A percentile compares a stretch with the other conserved stretches of the same genome.
Conservation (phyloP, 2,888 invertebrate genomes). For the Girardia tigrina region DNA sequence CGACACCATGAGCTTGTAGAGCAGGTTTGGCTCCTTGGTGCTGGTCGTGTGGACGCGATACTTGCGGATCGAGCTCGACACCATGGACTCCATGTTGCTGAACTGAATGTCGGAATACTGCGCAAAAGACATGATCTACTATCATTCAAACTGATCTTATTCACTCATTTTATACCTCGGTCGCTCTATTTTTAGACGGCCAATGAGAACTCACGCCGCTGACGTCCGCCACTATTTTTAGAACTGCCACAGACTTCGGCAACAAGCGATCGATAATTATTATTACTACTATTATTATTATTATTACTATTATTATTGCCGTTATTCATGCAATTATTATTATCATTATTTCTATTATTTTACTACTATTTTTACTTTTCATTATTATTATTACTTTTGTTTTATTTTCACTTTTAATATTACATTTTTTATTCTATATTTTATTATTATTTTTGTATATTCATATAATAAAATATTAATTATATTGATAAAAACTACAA, state of each 20-base stretch:
- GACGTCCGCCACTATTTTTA: neutral
- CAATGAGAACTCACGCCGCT: neutral
- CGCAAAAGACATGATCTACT: neutral
- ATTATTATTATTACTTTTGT: too few species aligned
- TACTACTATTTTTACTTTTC: too few species aligned
- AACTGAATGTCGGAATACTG: constrained; percentile 3
- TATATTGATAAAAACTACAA: too few species aligned
- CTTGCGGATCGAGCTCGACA: constrained; percentile 9
- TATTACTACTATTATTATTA: constrained; percentile 10
- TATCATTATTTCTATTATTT: too few species aligned
- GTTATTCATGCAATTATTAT: too few species aligned
- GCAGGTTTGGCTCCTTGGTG: constrained; percentile 3
- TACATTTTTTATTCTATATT: too few species aligned
- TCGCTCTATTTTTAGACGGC: neutral
- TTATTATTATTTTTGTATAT: too few species aligned
- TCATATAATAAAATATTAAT: too few species aligned
- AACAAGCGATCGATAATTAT: neutral
- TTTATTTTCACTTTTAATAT: too few species aligned
- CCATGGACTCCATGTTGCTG: constrained; percentile 9
- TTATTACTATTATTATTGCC: neutral
- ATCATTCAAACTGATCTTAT: neutral
- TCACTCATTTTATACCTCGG: neutral
- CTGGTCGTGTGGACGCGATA: neutral
- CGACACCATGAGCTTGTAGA: constrained; percentile 5
- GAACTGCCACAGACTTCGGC: neutral